Base-by-base conservation (phyloP, 2,113 vertebrate species). In the Trogon surrucura region DNA sequence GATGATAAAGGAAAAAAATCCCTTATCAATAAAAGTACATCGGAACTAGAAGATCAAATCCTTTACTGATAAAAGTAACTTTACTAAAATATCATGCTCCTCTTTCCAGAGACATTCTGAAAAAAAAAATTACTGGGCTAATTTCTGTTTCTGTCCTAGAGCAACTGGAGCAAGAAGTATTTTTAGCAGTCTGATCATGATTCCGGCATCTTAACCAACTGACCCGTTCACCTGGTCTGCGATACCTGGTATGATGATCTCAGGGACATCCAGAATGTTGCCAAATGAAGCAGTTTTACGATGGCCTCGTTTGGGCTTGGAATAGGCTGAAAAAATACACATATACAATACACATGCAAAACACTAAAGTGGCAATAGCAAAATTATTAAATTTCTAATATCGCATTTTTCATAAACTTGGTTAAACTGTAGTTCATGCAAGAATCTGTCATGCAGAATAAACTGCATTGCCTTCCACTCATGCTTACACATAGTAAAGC, bases 171-270 rank as follows among this genome's bases (percentile, higher is more conserved):
- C 98, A 98, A 98, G 96, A 99, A 98, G 98, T 98, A 98, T 97
- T 97, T 92, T 96, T 29, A 96, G 95, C 94, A 97, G 96, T 96
- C 93, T 97, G 96, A 97, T 98, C 96, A 97, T 98, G 97, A 97
- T 96, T 97, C 94, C 32, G 32, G 96, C 95, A 97, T 95, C 95
- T 96, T 92, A 97, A 97, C 80, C 96, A 97, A 97, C 4, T 89
- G 97, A 98, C 96, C 97, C 97, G 92, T 93, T 97, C 95, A 97
- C 94, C 94, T 97, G 96, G 97, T 96, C 98, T 97, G 96, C 96
- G 98, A 98, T 99, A 99, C 99, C 99, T 99, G 99, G 98, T 98
- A 99, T 98, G 99, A 99, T 98, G 99, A 99, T 99, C 99, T 99
- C 99, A 98, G 99, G 99, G 98, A 99, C 98, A 98, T 99, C 99